A percentile compares a stretch with the other conserved stretches of the same genome.
Conservation (phyloP, 2,797 vertebrate species). For the Octomys mimax region DNA sequence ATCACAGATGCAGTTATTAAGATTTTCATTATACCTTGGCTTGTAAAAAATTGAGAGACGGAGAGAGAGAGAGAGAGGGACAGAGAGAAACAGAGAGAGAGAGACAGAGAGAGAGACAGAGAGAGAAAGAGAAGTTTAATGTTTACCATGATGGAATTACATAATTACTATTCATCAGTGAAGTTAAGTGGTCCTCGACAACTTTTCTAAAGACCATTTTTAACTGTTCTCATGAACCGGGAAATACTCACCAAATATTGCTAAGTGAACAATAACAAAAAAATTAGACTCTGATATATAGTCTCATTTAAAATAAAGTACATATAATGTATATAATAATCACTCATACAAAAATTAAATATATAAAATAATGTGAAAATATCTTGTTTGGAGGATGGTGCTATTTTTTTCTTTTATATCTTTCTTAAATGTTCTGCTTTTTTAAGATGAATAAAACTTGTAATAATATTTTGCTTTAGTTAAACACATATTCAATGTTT, state of each 20-base stretch:
- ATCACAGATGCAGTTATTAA: not conserved
- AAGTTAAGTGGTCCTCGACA: constrained; percentile 25
- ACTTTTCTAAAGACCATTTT: not conserved
- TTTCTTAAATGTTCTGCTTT: constrained; percentile 24
- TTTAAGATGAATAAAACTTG: not conserved
- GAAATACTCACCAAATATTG: not conserved
- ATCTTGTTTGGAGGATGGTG: constrained; percentile 9
- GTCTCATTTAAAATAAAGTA: constrained; percentile 19
- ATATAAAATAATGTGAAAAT: not conserved
- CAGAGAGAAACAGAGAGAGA: not conserved
- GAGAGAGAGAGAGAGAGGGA: not conserved
- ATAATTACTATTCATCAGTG: not conserved
- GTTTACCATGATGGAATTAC: not conserved
- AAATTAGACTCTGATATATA: not conserved
- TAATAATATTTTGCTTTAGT: constrained; percentile 17
- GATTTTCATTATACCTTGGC: not conserved
- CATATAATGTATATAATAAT: not conserved
- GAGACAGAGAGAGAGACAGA: not conserved
- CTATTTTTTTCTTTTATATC: not conserved
- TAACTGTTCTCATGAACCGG: not conserved
- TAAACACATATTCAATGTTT: not conserved
- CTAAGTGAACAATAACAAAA: constrained; percentile 29
- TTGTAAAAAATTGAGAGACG: not conserved
- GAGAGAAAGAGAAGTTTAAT: not conserved
- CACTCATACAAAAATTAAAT: not conserved